Evolutionary conservation across 2,888 invertebrate genomes (phyloP).

Genomic region (Spodoptera littoralis): DNA sequence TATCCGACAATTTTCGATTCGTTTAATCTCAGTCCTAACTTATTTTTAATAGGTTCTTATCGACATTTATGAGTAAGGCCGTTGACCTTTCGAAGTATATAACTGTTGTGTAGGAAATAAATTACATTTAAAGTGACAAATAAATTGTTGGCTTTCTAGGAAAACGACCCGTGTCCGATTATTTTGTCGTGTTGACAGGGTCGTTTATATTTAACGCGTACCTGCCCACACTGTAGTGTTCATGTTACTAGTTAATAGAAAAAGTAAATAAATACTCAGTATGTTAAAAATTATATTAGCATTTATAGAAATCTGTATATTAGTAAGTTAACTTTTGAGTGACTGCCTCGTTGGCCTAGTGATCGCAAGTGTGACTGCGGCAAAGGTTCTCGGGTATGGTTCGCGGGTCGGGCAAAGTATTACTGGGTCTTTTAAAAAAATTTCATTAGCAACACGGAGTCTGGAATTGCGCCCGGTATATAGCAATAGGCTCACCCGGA

Average conservation of each 20-base stretch:
- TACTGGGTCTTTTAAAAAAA: too few relatives aligned
- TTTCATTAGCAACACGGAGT: too few relatives aligned
- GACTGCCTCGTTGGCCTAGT: too few relatives aligned
- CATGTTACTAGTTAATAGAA: conserved; percentile 2
- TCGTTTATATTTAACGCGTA: conserved; percentile 7
- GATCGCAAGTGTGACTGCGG: too few relatives aligned
- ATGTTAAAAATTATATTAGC: neutral
- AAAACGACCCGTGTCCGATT: conserved; percentile 37
- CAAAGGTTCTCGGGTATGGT: too few relatives aligned
- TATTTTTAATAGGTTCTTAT: conserved; percentile 25
- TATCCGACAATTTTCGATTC: conserved; percentile 34
- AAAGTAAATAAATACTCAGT: neutral
- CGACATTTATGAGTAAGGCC: neutral
- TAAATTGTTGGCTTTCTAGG: conserved; percentile 35
- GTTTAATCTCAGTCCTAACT: conserved; percentile 31
- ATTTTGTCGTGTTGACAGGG: conserved; percentile 20
- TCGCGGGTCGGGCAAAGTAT: too few relatives aligned
- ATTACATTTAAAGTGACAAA: conserved; percentile 20
- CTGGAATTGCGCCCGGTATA: too few relatives aligned
- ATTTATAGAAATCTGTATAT: too few relatives aligned
- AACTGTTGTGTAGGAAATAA: conserved; percentile 9
- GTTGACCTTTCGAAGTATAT: conserved; percentile 10
- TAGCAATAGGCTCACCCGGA: too few relatives aligned
- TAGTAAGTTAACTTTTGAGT: too few relatives aligned
- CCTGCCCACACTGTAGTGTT: conserved; percentile 5